Conservation (phyloP, 2,888 invertebrate species). For the Poecilobothrus nobilitatus region DNA sequence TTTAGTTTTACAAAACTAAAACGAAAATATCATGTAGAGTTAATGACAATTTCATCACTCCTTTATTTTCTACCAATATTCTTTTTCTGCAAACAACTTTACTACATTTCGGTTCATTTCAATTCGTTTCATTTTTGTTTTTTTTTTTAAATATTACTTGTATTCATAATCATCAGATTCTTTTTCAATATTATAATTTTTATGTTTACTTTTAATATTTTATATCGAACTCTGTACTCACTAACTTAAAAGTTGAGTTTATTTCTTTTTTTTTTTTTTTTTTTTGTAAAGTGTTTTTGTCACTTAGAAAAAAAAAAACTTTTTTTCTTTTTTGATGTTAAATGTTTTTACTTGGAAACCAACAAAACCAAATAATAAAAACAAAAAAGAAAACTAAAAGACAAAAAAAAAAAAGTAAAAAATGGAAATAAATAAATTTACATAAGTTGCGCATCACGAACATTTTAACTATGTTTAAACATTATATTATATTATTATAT, state of each 20-base stretch:
- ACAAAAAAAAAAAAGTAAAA: no score
- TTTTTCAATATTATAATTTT: no score
- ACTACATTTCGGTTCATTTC: no score
- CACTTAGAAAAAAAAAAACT: background rate
- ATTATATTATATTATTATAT: background rate
- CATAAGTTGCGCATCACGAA: slow-evolving; percentile 4
- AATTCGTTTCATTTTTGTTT: no score
- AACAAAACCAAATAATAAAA: no score
- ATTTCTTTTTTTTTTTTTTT: no score
- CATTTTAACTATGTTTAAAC: background rate
- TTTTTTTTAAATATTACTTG: no score
- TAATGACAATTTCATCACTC: slow-evolving; percentile 1
- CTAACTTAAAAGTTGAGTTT: no score
- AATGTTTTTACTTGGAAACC: background rate
- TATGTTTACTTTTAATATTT: background rate
- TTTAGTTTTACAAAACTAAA: no score
- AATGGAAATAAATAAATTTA: background rate
- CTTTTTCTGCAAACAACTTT: background rate
- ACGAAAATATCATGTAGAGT: background rate
- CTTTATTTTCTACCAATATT: background rate
- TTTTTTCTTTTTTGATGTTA: no score
- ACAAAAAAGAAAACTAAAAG: no score
- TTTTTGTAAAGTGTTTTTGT: background rate
- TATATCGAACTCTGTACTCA: background rate
- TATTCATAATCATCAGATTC: no score